Conservation (phyloP, 2,113 vertebrate genomes). For the Anser brachyrhynchus region DNA sequence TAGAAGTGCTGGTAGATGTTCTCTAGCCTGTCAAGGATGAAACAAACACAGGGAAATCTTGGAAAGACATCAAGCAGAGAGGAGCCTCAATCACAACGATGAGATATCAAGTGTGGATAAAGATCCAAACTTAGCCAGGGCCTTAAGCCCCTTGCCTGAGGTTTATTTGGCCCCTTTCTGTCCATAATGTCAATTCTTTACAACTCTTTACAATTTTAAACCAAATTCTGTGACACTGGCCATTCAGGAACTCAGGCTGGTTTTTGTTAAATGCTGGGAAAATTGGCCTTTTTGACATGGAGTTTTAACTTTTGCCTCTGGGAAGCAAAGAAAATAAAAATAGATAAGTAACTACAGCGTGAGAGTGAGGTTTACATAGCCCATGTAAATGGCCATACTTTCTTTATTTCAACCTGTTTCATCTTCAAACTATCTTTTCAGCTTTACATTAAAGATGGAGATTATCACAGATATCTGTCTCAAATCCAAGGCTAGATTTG, state of each 20-base stretch:
- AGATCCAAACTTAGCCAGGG: not conserved
- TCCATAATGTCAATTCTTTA: rapidly evolving
- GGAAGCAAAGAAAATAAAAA: conserved; percentile 42
- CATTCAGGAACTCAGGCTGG: not conserved
- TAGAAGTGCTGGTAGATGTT: not conserved
- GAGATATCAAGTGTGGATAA: not conserved
- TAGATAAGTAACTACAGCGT: not conserved
- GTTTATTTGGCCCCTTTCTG: not conserved
- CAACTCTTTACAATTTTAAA: not conserved
- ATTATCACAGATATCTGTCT: not conserved
- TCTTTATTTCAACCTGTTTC: conserved; percentile 33
- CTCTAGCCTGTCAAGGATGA: conserved; percentile 10
- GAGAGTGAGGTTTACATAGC: not conserved
- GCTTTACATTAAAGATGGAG: conserved; percentile 1
- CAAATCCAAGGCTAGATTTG: not conserved
- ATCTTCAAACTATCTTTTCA: conserved; percentile 15
- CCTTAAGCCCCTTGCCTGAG: not conserved
- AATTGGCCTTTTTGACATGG: not conserved
- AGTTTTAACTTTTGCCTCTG: conserved; percentile 15
- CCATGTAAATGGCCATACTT: not conserved
- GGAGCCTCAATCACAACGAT: not conserved
- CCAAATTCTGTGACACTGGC: not conserved
- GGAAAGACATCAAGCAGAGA: conserved; percentile 44
- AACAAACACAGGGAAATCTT: not conserved
- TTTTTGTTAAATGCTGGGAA: conserved; percentile 5